Base-by-base conservation (phyloP, 2,797 vertebrate genomes). In the Heterohyrax brucei region DNA sequence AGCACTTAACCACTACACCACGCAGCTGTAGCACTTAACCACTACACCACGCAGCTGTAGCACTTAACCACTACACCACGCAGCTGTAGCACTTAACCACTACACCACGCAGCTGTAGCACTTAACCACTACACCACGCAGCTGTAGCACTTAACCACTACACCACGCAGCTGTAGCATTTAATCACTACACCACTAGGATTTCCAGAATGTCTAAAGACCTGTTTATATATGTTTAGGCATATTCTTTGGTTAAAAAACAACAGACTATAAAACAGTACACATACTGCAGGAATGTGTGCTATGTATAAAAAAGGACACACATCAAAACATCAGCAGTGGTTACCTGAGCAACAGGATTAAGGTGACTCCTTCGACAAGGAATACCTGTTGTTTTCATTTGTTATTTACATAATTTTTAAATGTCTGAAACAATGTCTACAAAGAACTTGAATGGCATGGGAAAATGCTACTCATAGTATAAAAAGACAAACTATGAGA, bases 361-460 rank as follows among this genome's bases (percentile, higher is more conserved):
- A 80, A 62, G 33, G 81, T 46, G 73, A 85, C 79, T 84, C 66
- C 39, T 94, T 91, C 84, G 44, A 88, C 10, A 88, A 24, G 64
- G 46, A 87, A 6, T 81, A 64, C 26, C 59, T 78, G 72, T 73
- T 94, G n/a, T 82, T 87, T 89, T 87, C n/a, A 56, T 8, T 24
- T 93, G 28, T 87, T 92, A 83, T 78, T 94, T 87, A 87, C 61
- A 59, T 48, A 61, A 61, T 87, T 18, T 21, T 26, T 7, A 53
- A 77, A 84, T 46, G 56, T 81, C 50, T 95, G 18, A 86, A 91
- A 66, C 53, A 84, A 4, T 68, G 18, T 50, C 66, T 87, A 81
- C 21, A 70, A 87, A 88, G 83, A 80, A 90, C 2, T 4, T 56
- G 78, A 83, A 56, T 1, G 0, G 64, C 28, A 4, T 46, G 46